These are phyloP conservation scores for Andrena camellia DNA, from an alignment of 2,888 invertebrate species.

Conservation along the genomic window DNA sequence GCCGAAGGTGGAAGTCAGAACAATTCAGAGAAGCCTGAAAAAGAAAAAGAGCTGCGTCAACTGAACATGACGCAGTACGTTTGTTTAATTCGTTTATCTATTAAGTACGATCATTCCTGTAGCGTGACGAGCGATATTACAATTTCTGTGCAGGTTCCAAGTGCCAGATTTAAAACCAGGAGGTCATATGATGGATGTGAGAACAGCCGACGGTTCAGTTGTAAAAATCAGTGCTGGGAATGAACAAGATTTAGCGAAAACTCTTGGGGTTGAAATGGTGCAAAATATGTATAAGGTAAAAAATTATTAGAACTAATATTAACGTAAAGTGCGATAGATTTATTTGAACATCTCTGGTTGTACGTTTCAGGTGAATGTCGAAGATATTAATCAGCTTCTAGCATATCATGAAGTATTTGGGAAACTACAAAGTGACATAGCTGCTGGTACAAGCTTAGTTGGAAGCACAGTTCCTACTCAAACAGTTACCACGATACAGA, in stretches of 20 bases:
- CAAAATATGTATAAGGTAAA: conserved; percentile 92
- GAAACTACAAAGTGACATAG: conserved; percentile 88
- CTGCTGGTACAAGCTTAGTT: conserved; percentile 85
- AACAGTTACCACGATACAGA: conserved; percentile 84
- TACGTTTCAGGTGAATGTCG: conserved; percentile 88
- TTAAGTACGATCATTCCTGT: conserved; percentile 3
- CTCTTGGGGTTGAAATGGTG: conserved; percentile 90
- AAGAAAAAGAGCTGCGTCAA: conserved; percentile 82
- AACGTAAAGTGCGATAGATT: neutral
- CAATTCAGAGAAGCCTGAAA: conserved; percentile 79
- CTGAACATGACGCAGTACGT: conserved; percentile 83
- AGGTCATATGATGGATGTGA: conserved; percentile 87
- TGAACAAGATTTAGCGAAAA: conserved; percentile 88
- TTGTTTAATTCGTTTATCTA: conserved; percentile 21
- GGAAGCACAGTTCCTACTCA: conserved; percentile 83
- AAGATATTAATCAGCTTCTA: conserved; percentile 93
- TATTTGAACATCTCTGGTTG: conserved; percentile 2
- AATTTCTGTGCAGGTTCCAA: conserved; percentile 81
- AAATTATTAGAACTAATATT: neutral
- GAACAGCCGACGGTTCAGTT: conserved; percentile 90
- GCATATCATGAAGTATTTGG: conserved; percentile 95
- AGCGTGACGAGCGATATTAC: neutral
- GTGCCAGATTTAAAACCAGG: conserved; percentile 85
- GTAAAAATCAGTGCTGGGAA: conserved; percentile 90
- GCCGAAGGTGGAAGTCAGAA: conserved; percentile 77